Conservation (phyloP, 2,113 vertebrate genomes). For the Notechis scutatus region DNA sequence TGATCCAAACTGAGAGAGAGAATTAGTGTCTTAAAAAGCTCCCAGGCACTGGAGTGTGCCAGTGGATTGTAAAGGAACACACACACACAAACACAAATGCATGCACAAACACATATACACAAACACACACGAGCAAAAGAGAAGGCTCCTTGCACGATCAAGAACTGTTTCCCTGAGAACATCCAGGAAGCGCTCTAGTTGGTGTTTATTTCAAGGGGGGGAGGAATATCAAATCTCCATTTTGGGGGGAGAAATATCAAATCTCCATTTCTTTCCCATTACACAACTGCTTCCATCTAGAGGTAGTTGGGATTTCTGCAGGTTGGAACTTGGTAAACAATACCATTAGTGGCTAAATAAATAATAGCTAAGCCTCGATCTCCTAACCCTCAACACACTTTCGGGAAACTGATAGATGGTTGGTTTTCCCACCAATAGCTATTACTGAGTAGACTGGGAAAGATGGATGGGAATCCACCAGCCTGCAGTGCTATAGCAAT, state of each 20-base stretch:
- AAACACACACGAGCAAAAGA: not conserved
- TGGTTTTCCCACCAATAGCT: not conserved
- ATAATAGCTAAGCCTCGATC: not conserved
- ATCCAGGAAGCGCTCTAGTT: not conserved
- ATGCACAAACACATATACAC: too few species aligned
- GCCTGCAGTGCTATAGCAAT: not conserved
- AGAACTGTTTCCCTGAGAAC: not conserved
- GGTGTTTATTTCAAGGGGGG: not conserved
- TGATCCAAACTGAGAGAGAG: not conserved
- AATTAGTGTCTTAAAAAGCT: not conserved
- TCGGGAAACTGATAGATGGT: not conserved
- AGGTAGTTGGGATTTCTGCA: not conserved
- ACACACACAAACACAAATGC: not conserved
- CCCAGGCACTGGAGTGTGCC: not conserved
- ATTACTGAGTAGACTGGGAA: not conserved
- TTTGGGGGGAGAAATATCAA: not conserved
- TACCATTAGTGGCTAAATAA: not conserved
- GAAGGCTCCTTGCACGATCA: not conserved
- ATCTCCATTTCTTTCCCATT: not conserved
- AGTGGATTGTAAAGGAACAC: not conserved
- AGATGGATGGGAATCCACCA: not conserved
- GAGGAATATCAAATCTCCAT: not conserved
- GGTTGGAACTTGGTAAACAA: not conserved
- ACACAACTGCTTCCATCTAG: not conserved
- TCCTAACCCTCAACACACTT: not conserved